Evolutionary conservation across 1,140 invertebrate genomes (phyloP).

Genomic region (Campoletis sonorensis): DNA sequence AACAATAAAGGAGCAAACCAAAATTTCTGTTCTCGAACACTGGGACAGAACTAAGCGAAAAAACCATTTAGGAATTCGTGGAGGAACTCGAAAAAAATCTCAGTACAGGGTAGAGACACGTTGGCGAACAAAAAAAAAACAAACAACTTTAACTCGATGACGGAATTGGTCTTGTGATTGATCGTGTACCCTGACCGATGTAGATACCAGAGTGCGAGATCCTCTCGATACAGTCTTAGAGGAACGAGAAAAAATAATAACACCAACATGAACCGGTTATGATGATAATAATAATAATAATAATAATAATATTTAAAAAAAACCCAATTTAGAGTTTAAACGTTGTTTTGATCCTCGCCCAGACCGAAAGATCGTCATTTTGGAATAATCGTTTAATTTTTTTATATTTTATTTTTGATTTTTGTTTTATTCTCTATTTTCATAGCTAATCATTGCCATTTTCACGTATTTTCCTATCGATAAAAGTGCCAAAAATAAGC

Average conservation of each 20-base stretch:
- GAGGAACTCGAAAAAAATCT: background rate
- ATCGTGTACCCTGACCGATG: constrained; percentile 2
- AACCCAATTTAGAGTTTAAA: background rate
- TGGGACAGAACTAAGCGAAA: too few relatives aligned
- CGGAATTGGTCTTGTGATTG: background rate
- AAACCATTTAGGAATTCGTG: too few relatives aligned
- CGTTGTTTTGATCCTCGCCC: constrained; percentile 15
- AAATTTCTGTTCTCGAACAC: too few relatives aligned
- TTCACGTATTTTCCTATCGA: too few relatives aligned
- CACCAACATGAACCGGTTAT: background rate
- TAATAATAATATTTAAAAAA: constrained; percentile 23
- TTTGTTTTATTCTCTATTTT: too few relatives aligned
- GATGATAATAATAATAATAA: constrained; percentile 16
- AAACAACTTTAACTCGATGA: background rate
- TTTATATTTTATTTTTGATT: too few relatives aligned
- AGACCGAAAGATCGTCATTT: background rate
- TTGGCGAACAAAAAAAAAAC: background rate
- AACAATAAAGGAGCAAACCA: too few relatives aligned
- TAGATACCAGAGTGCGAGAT: constrained; percentile 25
- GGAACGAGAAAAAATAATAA: background rate
- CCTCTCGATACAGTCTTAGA: background rate
- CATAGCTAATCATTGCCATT: too few relatives aligned
- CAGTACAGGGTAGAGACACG: background rate
- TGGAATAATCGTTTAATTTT: too few relatives aligned
- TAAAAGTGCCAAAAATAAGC: too few relatives aligned